These are phyloP conservation scores for Hipposideros armiger DNA, from an alignment of 2,113 vertebrate genomes.

Conservation along the genomic window DNA sequence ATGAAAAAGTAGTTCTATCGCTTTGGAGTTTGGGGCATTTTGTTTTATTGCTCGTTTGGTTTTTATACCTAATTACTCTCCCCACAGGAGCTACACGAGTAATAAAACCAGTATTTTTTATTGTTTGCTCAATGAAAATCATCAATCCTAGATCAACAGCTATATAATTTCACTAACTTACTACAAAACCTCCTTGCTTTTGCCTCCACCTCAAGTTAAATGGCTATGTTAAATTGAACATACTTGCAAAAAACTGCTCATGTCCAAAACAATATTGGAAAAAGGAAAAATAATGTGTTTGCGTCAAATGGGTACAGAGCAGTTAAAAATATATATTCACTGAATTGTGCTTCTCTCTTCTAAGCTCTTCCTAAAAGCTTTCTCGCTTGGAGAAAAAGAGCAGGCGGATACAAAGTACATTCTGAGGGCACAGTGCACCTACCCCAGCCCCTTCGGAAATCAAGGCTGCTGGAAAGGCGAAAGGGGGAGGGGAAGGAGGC, in stretches of 20 bases:
- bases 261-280: not conserved
- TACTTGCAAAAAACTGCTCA: conserved; percentile 51
- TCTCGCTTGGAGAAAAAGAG: not conserved
- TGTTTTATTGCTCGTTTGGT: not conserved
- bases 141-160: conserved; percentile 14
- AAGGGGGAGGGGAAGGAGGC: conserved; percentile 44
- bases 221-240: conserved; percentile 52
- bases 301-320: not conserved
- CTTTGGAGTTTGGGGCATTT: conserved; percentile 14
- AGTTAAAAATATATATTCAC: not conserved
- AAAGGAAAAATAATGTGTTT: conserved; percentile 42
- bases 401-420: not conserved
- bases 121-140: conserved; percentile 19
- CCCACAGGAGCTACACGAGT: conserved; percentile 16
- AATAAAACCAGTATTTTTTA: conserved; percentile 17
- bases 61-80: conserved; percentile 24
- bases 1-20: not conserved
- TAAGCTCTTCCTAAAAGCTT: not conserved
- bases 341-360: conserved; percentile 26
- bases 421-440: not conserved
- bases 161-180: not conserved
- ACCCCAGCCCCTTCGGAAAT: not conserved
- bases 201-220: conserved; percentile 45
- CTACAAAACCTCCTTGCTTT: conserved; percentile 52
- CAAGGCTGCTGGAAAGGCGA: not conserved